A percentile compares a stretch with the other conserved stretches of the same genome.
phyloP scores from a whole-genome alignment of 2,797 vertebrate species.

The Nothura maculosa region DNA sequence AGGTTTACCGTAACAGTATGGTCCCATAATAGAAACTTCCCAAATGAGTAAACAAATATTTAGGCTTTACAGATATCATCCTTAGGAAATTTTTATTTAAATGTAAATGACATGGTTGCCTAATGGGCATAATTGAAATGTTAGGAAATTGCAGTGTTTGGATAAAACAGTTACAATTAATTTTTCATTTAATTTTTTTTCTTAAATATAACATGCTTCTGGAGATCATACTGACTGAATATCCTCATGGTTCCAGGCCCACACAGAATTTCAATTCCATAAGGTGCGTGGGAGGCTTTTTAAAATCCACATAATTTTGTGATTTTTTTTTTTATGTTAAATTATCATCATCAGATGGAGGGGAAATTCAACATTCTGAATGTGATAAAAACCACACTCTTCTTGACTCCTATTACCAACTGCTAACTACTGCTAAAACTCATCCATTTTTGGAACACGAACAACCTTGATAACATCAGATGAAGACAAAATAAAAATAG shows the following conservation, averaged over 20 bases:
- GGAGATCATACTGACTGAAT: slow-evolving; percentile 78
- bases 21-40: slow-evolving; percentile 32
- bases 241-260: slow-evolving; percentile 78
- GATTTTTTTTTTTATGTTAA: slow-evolving; percentile 73
- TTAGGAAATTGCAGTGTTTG: slow-evolving; percentile 75
- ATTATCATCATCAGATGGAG: slow-evolving; percentile 82
- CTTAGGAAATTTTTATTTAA: slow-evolving; percentile 12
- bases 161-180: slow-evolving; percentile 74
- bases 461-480: slow-evolving; percentile 72
- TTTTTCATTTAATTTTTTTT: slow-evolving; percentile 66
- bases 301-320: slow-evolving; percentile 81
- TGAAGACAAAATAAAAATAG: slow-evolving; percentile 76
- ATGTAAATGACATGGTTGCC: slow-evolving; percentile 40
- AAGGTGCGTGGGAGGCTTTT: slow-evolving; percentile 84
- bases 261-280: slow-evolving; percentile 84
- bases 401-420: slow-evolving; percentile 78
- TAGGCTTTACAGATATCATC: slow-evolving; percentile 12
- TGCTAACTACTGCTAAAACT: slow-evolving; percentile 72
- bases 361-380: slow-evolving; percentile 82
- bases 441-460: slow-evolving; percentile 75
- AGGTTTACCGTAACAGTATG: background rate
- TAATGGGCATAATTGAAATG: slow-evolving; percentile 62
- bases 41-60: slow-evolving; percentile 19
- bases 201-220: slow-evolving; percentile 74
- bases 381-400: slow-evolving; percentile 72